phyloP scores from a whole-genome alignment of 2,113 vertebrate genomes.

The Ranitomeya variabilis region DNA sequence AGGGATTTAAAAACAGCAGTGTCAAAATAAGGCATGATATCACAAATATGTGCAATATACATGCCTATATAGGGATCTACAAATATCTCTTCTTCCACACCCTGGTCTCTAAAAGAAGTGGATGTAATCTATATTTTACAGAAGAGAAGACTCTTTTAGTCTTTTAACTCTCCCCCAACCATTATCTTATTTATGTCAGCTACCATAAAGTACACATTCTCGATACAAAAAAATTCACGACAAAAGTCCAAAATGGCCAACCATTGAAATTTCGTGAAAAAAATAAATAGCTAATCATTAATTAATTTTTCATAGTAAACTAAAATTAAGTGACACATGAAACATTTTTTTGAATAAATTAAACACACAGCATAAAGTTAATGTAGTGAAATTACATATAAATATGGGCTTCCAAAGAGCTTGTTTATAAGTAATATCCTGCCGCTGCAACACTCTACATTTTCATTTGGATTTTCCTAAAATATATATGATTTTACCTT shows the following conservation, averaged over 20 bases:
- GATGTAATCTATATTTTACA: too few relatives aligned
- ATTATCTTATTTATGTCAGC: neutral
- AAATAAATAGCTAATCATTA: neutral
- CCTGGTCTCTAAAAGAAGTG: too few relatives aligned
- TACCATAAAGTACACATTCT: neutral
- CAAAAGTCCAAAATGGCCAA: neutral
- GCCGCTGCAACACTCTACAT: neutral
- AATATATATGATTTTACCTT: conserved; percentile 36
- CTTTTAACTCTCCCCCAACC: neutral
- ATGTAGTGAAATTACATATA: neutral
- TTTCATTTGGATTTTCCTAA: conserved; percentile 34
- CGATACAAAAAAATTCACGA: neutral
- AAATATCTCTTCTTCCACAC: too few relatives aligned
- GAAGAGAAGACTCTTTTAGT: neutral
- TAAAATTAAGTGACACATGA: neutral
- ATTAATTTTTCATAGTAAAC: neutral
- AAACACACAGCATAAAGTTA: neutral
- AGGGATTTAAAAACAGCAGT: too few relatives aligned
- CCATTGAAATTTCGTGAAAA: neutral
- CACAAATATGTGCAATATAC: too few relatives aligned
- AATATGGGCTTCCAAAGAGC: neutral
- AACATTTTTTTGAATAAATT: neutral
- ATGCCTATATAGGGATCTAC: too few relatives aligned
- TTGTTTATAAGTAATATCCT: conserved; percentile 24
- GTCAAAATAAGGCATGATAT: too few relatives aligned